Evolutionary conservation across 2,797 vertebrate genomes (phyloP).

Genomic region (Scomberomorus guttatus): DNA sequence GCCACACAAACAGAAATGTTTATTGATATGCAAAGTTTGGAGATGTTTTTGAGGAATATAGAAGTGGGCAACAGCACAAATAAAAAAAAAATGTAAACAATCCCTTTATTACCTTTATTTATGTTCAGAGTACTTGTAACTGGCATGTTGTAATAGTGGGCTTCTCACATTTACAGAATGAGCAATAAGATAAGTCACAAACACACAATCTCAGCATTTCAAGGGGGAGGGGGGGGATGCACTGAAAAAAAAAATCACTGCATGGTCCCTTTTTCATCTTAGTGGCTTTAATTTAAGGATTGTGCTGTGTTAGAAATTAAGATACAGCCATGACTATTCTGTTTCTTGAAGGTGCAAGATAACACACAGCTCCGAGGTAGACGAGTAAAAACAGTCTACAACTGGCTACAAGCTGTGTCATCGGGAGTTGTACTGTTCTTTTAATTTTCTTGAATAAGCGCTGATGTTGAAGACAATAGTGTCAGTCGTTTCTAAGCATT

Average conservation of each 20-base stretch:
- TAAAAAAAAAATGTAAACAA: conserved; percentile 62
- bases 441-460: neutral
- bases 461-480: conserved; percentile 12
- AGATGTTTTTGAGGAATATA: conserved; percentile 46
- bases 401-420: conserved; percentile 26
- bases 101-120: conserved; percentile 40
- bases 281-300: conserved; percentile 11
- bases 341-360: conserved; percentile 22
- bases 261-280: conserved; percentile 51
- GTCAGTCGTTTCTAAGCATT: conserved; percentile 19
- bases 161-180: conserved; percentile 2
- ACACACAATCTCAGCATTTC: conserved; percentile 7
- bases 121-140: neutral
- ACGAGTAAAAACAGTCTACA: conserved; percentile 41
- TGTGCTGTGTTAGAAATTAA: neutral
- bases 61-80: conserved; percentile 50
- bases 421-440: neutral
- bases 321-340: conserved; percentile 14
- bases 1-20: conserved; percentile 69
- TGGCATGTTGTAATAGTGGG: neutral
- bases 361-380: conserved; percentile 52
- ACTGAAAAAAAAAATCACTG: conserved; percentile 11
- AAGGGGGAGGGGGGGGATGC: neutral
- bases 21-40: conserved; percentile 71
- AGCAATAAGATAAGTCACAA: conserved; percentile 17